Conservation (phyloP, 2,797 vertebrate genomes). For the Anniella stebbinsi region DNA sequence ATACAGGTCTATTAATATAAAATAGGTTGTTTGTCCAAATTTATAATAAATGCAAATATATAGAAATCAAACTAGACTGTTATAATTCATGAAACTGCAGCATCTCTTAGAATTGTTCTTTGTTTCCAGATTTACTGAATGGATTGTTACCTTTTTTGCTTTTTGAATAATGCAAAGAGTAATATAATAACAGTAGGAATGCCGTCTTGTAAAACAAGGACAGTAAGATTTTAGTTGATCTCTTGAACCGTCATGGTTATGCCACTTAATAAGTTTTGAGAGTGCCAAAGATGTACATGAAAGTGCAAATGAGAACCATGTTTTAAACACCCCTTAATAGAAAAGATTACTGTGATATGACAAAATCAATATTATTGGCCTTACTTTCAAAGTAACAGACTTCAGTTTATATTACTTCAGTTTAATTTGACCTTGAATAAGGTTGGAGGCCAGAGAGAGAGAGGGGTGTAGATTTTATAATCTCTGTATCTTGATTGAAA, state of each 20-base stretch:
- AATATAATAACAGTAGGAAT: constrained; percentile 24
- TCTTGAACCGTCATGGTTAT: constrained; percentile 63
- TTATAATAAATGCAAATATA: not conserved
- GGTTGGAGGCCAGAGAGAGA: constrained; percentile 52
- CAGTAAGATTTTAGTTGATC: constrained; percentile 38
- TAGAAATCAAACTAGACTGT: not conserved
- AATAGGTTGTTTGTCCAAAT: not conserved
- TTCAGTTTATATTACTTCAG: constrained; percentile 76
- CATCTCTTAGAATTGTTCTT: not conserved
- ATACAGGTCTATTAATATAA: not conserved
- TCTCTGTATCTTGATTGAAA: constrained; percentile 75
- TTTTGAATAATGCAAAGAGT: constrained; percentile 59
- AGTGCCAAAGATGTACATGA: constrained; percentile 78
- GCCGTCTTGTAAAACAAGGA: constrained; percentile 40
- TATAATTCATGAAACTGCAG: not conserved
- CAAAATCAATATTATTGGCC: constrained; percentile 82
- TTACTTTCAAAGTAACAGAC: constrained; percentile 72
- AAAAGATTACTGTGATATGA: constrained; percentile 83
- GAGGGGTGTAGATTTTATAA: constrained; percentile 48
- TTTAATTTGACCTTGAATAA: constrained; percentile 82
- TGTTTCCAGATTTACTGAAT: not conserved
- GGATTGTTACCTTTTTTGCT: not conserved
- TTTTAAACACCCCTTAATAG: constrained; percentile 80
- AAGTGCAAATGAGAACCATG: constrained; percentile 79
- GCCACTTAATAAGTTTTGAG: constrained; percentile 54